A percentile compares a stretch with the other conserved stretches of the same genome.
Conservation (phyloP, 2,113 vertebrate genomes). For the Balaeniceps rex region DNA sequence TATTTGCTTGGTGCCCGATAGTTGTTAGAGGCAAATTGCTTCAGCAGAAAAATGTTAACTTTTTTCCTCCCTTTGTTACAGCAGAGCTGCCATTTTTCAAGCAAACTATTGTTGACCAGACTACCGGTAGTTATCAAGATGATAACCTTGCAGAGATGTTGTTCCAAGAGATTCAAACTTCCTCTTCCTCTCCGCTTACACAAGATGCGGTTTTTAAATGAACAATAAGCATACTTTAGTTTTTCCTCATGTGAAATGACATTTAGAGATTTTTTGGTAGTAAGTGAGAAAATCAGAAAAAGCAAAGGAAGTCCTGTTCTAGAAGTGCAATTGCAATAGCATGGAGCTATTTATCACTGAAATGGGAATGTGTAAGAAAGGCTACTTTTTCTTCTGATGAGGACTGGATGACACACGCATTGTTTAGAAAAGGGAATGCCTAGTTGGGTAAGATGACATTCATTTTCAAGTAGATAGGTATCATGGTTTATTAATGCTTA, state of each 20-base stretch:
- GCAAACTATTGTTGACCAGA: background rate
- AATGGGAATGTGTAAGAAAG: background rate
- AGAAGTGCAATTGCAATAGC: background rate
- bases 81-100: conserved; percentile 7
- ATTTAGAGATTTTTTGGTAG: background rate
- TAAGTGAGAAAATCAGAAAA: background rate
- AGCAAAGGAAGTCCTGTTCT: background rate
- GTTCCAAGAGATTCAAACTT: background rate
- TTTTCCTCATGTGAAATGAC: background rate
- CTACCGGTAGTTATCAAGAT: background rate
- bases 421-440: background rate
- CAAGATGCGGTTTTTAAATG: background rate
- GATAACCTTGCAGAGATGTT: background rate
- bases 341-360: background rate
- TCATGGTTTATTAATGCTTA: background rate
- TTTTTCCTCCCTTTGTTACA: conserved; percentile 24
- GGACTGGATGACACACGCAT: background rate
- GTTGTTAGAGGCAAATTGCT: conserved; percentile 53
- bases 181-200: background rate
- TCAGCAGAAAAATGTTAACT: conserved; percentile 33
- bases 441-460: background rate
- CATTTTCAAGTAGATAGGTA: background rate
- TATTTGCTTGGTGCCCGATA: conserved; percentile 58
- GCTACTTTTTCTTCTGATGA: background rate
- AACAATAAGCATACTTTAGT: background rate